These are phyloP conservation scores for Lethenteron reissneri DNA, from an alignment of 2,113 vertebrate genomes.

Conservation along the genomic window DNA sequence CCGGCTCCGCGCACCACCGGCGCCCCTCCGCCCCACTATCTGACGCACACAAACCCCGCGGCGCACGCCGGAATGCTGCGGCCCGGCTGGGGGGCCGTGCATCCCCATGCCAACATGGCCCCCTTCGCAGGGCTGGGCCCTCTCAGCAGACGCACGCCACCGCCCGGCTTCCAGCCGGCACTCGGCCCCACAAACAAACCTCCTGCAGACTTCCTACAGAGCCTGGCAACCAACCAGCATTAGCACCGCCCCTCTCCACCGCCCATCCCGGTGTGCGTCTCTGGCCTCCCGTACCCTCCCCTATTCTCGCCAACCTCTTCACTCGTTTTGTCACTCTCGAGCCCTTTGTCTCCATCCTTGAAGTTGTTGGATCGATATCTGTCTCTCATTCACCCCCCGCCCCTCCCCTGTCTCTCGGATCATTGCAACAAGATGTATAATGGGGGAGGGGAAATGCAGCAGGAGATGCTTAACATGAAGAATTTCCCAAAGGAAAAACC, in stretches of 20 bases:
- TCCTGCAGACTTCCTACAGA: constrained; percentile 98
- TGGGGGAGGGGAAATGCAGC: too few relatives aligned
- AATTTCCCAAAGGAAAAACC: too few relatives aligned
- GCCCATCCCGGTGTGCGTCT: neutral
- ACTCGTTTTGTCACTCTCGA: neutral
- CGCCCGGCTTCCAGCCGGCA: constrained; percentile 90
- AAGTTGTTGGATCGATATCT: neutral
- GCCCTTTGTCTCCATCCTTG: neutral
- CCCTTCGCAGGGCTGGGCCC: constrained; percentile 47
- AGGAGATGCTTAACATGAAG: too few relatives aligned
- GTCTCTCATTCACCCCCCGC: too few relatives aligned
- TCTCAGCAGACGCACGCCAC: constrained; percentile 21
- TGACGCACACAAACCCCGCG: constrained; percentile 74
- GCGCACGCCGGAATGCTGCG: constrained; percentile 37
- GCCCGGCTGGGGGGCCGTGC: constrained; percentile 80
- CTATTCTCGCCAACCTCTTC: constrained; percentile 3
- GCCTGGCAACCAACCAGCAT: constrained; percentile 14
- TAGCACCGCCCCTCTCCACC: neutral
- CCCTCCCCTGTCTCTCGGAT: too few relatives aligned
- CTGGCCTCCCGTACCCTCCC: neutral
- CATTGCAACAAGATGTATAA: too few relatives aligned
- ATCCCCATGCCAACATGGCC: constrained; percentile 55
- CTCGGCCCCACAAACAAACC: constrained; percentile 95
- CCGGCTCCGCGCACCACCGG: constrained; percentile 23
- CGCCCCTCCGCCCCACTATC: constrained; percentile 40